Evolutionary conservation across 2,888 invertebrate genomes (phyloP).

Genomic region (Synanthedon vespiformis): DNA sequence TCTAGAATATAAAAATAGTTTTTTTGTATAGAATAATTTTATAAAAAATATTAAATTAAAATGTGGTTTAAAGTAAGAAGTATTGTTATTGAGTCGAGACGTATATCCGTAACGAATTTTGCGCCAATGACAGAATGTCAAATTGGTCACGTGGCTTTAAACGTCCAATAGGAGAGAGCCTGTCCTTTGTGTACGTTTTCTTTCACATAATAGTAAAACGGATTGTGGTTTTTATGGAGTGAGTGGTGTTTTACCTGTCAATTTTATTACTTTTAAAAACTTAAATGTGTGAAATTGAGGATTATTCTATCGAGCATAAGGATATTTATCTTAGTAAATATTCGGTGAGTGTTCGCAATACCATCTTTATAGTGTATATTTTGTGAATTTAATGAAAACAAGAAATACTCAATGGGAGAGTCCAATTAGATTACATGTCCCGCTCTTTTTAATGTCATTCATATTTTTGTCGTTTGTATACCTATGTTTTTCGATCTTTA

Average conservation of each 20-base stretch:
- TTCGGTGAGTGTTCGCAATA: slow-evolving; percentile 71
- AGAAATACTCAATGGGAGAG: slow-evolving; percentile 48
- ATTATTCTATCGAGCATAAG: slow-evolving; percentile 76
- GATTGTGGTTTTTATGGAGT: slow-evolving; percentile 65
- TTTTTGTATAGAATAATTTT: background rate
- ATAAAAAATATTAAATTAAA: background rate
- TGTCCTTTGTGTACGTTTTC: slow-evolving; percentile 70
- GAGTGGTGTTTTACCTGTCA: slow-evolving; percentile 68
- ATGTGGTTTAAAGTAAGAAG: slow-evolving; percentile 8
- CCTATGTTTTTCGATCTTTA: too few species aligned
- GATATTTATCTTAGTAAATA: slow-evolving; percentile 75
- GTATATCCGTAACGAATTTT: slow-evolving; percentile 21
- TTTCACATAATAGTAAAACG: slow-evolving; percentile 61
- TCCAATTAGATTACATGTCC: slow-evolving; percentile 53
- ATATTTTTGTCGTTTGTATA: background rate
- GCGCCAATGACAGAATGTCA: slow-evolving; percentile 50
- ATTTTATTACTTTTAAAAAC: slow-evolving; percentile 62
- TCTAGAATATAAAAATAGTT: too few species aligned
- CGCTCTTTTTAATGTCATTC: slow-evolving; percentile 66
- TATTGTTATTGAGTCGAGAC: slow-evolving; percentile 29
- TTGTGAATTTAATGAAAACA: slow-evolving; percentile 34
- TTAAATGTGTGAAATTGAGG: slow-evolving; percentile 78
- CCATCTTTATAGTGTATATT: slow-evolving; percentile 9
- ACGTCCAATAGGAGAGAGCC: slow-evolving; percentile 56
- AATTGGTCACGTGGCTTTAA: slow-evolving; percentile 61